These are phyloP conservation scores for Callipepla californica DNA, from an alignment of 2,113 vertebrate species.

Conservation along the genomic window DNA sequence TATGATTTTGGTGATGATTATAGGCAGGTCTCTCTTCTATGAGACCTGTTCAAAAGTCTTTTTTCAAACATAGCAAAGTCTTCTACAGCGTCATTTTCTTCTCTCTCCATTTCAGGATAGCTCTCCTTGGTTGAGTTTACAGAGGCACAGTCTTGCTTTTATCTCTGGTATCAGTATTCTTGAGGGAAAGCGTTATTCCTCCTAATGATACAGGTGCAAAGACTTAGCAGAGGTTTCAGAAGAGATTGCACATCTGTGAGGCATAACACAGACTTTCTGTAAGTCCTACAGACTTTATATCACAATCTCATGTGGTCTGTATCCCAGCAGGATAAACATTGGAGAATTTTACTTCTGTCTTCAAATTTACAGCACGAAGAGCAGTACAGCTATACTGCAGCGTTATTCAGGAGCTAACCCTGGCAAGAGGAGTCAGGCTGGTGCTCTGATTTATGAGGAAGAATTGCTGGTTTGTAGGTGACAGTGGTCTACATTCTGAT, in stretches of 20 bases:
- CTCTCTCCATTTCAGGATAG: neutral
- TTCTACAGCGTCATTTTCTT: neutral
- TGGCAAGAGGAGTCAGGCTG: neutral
- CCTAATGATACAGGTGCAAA: neutral
- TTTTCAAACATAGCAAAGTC: neutral
- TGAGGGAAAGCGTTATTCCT: neutral
- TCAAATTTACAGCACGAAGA: neutral
- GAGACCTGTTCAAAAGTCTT: neutral
- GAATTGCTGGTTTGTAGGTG: neutral
- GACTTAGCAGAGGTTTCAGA: neutral
- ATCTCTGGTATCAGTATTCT: neutral
- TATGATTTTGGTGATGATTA: neutral
- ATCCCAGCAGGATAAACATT: neutral
- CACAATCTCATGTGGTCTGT: neutral
- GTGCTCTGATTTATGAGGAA: neutral
- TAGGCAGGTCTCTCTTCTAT: neutral
- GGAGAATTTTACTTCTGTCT: neutral
- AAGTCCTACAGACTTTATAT: accelerated
- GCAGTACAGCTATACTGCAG: neutral
- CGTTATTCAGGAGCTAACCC: neutral
- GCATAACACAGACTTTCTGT: neutral
- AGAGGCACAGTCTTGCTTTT: neutral
- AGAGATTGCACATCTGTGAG: neutral
- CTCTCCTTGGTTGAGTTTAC: neutral
- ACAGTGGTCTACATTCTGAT: neutral